These are phyloP conservation scores for Panonychus citri DNA, from an alignment of 1,140 invertebrate genomes.

Conservation along the genomic window DNA sequence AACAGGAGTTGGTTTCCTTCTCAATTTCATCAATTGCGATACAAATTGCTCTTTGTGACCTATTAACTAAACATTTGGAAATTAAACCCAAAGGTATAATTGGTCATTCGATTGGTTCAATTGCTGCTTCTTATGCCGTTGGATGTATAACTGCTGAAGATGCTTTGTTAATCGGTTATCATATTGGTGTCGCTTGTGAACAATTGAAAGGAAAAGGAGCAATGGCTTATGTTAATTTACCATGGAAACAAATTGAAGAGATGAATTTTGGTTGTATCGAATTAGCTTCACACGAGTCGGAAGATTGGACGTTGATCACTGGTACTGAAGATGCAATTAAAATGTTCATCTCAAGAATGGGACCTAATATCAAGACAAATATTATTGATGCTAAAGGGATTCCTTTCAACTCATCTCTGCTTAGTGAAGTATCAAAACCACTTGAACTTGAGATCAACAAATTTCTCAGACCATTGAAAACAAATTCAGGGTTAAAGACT, in stretches of 20 bases:
- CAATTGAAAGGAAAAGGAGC: conserved; percentile 2
- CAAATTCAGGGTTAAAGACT: too few relatives aligned
- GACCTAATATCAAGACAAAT: too few relatives aligned
- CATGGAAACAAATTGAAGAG: conserved; percentile 76
- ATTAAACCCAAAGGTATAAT: conserved; percentile 30
- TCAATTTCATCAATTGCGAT: conserved; percentile 69
- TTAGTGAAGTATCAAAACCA: too few relatives aligned
- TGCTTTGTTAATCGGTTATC: conserved; percentile 60
- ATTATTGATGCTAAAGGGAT: too few relatives aligned
- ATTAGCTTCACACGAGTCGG: conserved; percentile 75
- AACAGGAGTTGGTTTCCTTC: conserved; percentile 17
- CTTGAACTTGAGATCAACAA: too few relatives aligned
- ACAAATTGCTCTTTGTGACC: conserved; percentile 23
- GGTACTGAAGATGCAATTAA: conserved; percentile 48
- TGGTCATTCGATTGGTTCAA: conserved; percentile 42
- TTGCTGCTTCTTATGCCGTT: conserved; percentile 87
- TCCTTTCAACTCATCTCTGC: conserved; percentile 80
- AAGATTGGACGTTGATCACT: conserved; percentile 77
- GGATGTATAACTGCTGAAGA: conserved; percentile 74
- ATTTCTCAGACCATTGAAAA: too few relatives aligned
- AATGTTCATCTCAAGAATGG: too few relatives aligned
- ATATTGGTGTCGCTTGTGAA: conserved; percentile 58
- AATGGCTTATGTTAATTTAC: conserved; percentile 58
- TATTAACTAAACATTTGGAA: conserved; percentile 22
- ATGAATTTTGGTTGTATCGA: conserved; percentile 50